phyloP scores from a whole-genome alignment of 2,797 vertebrate genomes.

The Coranthus polyacanthus region DNA sequence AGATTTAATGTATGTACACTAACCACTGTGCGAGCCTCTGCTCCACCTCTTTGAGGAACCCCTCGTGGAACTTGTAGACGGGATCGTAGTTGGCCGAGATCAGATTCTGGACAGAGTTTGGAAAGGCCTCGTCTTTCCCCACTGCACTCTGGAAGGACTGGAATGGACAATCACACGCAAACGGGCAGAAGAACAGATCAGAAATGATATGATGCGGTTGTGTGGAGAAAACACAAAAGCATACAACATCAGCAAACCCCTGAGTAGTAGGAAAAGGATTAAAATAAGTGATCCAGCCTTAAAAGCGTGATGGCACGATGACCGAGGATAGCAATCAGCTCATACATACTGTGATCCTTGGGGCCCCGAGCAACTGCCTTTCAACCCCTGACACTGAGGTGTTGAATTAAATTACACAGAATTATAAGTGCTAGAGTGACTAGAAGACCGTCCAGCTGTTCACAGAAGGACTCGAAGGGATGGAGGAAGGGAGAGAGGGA shows the following conservation, averaged over 20 bases:
- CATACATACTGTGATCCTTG: neutral
- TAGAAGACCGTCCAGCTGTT: constrained; percentile 46
- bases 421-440: constrained; percentile 25
- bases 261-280: no score
- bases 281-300: no score
- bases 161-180: constrained; percentile 7
- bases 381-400: constrained; percentile 36
- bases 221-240: neutral
- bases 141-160: constrained; percentile 90
- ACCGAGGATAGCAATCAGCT: no score
- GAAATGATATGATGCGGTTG: neutral
- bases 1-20: constrained; percentile 53
- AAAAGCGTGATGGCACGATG: no score
- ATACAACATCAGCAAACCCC: no score
- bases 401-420: constrained; percentile 48
- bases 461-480: constrained; percentile 14
- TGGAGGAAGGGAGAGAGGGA: neutral
- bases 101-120: constrained; percentile 86
- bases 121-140: constrained; percentile 90
- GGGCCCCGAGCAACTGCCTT: no score
- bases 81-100: constrained; percentile 92
- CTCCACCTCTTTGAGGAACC: constrained; percentile 94
- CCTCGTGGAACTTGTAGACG: constrained; percentile 91
- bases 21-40: constrained; percentile 93
- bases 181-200: neutral